A percentile compares a stretch with the other conserved stretches of the same genome.
Conservation (phyloP, 2,113 vertebrate genomes). For the Anseranas semipalmata region DNA sequence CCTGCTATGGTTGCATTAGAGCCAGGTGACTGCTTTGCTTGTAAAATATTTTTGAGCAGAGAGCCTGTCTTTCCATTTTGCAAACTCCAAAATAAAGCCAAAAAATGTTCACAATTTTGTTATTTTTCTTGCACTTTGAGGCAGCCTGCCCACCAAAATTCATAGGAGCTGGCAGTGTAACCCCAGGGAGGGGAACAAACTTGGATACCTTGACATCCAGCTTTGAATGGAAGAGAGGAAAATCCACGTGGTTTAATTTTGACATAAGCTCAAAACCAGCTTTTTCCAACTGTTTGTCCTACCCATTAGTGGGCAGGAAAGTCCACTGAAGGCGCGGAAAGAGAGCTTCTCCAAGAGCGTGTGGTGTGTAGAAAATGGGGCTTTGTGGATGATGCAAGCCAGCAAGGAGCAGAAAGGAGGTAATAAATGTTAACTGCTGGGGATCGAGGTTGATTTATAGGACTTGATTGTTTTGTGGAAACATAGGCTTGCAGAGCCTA, state of each 20-base stretch:
- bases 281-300: background rate
- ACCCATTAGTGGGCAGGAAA: background rate
- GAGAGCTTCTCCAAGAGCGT: background rate
- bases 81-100: background rate
- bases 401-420: background rate
- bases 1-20: background rate
- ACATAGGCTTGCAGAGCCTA: background rate
- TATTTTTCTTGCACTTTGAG: background rate
- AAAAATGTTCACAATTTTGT: background rate
- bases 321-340: background rate
- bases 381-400: background rate
- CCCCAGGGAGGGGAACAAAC: background rate
- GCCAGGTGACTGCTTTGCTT: background rate
- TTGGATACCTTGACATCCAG: background rate
- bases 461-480: background rate
- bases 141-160: background rate
- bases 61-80: background rate
- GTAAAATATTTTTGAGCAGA: background rate
- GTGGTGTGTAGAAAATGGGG: background rate
- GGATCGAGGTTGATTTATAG: background rate
- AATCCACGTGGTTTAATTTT: background rate
- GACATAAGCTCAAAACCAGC: background rate
- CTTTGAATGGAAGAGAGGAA: background rate
- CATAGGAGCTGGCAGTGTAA: background rate
- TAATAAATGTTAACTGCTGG: background rate